Evolutionary conservation across 2,797 vertebrate species (phyloP), one percentile per base, ranked within the genome.

Genomic region (Takifugu ocellatus): DNA sequence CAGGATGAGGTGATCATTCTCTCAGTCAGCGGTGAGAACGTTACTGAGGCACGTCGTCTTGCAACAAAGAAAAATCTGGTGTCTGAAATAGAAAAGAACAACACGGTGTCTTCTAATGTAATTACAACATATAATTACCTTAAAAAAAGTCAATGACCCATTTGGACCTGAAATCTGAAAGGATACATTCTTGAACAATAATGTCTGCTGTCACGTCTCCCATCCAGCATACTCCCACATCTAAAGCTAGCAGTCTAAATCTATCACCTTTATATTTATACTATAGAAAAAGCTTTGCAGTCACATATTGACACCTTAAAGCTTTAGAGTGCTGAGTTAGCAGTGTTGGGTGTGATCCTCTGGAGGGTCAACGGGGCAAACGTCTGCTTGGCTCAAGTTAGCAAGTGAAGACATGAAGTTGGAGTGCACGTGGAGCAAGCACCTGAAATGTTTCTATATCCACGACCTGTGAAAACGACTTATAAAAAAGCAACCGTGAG

Each of bases 41-140:
- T 71, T 72, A 60, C 74, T 68, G 79, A 90, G 88, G 88, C 88
- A 90, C 88, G 79, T 87, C 2, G 76, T 82, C 59, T 21, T 46
- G 5, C 16, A 21, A n/a, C 16, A 72, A 76, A 59, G 61, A 66
- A 72, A 74, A 66, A 64, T 58, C 16, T 15, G 2, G 5, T 55
- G 49, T 52, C 12, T 54, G 56, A 4, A 55, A 54, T 77, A 73
- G 72, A 81, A 83, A 86, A 84, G 11, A 5, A 25, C 21, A 49
- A 81, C 55, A 60, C 65, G 61, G 6, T 60, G 25, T 56, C 29
- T 25, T 57, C 50, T 58, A 72, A 58, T 44, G 44, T 50, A 21
- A 24, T 44, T 12, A 61, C 44, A 56, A 54, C 43, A 57, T 68
- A 49, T 48, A 25, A 36, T 49, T 53, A 43, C 61, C 68, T 70